These are phyloP conservation scores for Cebuella pygmaea DNA, from an alignment of 2,797 vertebrate species.

Conservation along the genomic window DNA sequence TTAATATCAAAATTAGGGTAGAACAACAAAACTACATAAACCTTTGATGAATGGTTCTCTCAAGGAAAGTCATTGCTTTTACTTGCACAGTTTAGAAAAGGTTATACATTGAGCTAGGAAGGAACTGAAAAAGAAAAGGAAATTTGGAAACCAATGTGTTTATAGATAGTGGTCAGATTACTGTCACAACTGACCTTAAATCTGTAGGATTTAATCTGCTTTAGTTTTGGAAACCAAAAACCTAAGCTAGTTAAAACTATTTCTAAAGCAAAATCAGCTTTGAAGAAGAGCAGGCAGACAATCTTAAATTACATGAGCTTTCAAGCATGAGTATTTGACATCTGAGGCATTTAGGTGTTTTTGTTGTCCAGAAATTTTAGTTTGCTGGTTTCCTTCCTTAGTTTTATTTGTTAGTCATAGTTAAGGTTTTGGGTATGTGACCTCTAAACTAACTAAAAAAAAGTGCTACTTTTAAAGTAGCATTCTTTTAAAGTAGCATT, in stretches of 20 bases:
- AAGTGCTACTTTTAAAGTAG: background rate
- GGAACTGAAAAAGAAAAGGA: background rate
- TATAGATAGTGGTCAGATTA: background rate
- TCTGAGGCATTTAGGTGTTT: background rate
- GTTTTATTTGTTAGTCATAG: slow-evolving; percentile 26
- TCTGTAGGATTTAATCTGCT: background rate
- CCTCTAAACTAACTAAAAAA: background rate
- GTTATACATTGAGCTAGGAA: background rate
- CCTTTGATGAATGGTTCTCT: background rate
- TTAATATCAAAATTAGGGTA: background rate
- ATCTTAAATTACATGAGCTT: background rate
- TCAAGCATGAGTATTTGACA: background rate
- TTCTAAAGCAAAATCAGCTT: background rate
- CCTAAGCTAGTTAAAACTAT: background rate
- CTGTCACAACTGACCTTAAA: background rate
- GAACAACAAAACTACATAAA: background rate
- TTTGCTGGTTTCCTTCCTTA: background rate
- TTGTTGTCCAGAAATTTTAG: background rate
- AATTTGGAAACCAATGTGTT: background rate
- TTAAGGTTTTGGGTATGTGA: background rate
- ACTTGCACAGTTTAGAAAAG: background rate
- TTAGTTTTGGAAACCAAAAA: background rate
- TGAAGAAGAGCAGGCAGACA: background rate
- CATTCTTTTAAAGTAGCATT: no score
- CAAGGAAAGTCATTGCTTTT: background rate